Conservation (phyloP, 2,797 vertebrate species). For the Takifugu rubripes region DNA sequence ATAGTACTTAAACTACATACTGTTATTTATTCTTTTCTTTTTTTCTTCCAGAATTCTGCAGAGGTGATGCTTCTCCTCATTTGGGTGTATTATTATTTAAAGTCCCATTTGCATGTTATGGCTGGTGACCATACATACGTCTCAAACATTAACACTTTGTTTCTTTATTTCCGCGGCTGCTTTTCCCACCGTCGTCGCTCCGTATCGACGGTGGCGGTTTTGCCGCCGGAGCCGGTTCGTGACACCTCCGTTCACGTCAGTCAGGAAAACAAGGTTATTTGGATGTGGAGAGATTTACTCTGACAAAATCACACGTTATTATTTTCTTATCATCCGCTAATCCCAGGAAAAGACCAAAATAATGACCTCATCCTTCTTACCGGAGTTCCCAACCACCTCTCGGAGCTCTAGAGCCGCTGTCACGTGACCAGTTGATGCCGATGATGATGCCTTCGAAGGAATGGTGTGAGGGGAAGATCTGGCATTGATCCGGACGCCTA, state of each 20-base stretch:
- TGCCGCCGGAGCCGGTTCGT: slow-evolving; percentile 14
- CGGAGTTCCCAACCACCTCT: too few species aligned
- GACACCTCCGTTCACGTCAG: neutral
- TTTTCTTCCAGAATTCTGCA: slow-evolving; percentile 64
- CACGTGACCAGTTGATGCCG: too few species aligned
- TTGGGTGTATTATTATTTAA: slow-evolving; percentile 91
- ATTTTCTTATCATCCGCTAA: slow-evolving; percentile 11
- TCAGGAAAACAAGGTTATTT: neutral
- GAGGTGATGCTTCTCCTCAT: slow-evolving; percentile 83
- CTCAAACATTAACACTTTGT: slow-evolving; percentile 74
- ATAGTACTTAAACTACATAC: slow-evolving; percentile 77
- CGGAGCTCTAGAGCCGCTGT: too few species aligned
- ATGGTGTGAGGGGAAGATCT: neutral
- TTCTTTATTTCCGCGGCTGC: slow-evolving; percentile 19
- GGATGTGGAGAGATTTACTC: neutral
- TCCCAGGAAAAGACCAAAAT: slow-evolving; percentile 9
- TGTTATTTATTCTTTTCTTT: slow-evolving; percentile 87
- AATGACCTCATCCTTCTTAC: neutral
- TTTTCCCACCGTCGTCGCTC: slow-evolving; percentile 49
- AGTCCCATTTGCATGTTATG: slow-evolving; percentile 90
- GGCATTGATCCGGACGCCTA: neutral
- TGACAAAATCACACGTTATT: neutral
- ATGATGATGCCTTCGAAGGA: too few species aligned
- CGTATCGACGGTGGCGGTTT: slow-evolving; percentile 42
- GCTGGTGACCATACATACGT: slow-evolving; percentile 95